Evolutionary conservation across 2,888 invertebrate species (phyloP).

Genomic region (Megamerina dolium): DNA sequence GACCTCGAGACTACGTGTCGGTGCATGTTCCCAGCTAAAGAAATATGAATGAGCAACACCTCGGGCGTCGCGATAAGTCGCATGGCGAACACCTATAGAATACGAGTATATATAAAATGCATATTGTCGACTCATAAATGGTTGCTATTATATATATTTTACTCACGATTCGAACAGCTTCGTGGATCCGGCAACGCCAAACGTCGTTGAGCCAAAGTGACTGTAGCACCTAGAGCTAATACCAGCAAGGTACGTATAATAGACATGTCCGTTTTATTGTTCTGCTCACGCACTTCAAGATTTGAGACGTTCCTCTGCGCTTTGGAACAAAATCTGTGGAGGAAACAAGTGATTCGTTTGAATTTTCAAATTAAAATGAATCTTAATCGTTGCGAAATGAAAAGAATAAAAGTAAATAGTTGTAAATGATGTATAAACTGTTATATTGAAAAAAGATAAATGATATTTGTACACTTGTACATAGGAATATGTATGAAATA

Average conservation of each 20-base stretch:
- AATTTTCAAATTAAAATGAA: conserved; percentile 17
- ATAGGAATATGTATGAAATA: too few species aligned
- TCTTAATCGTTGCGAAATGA: neutral
- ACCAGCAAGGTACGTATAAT: conserved; percentile 52
- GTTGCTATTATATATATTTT: conserved; percentile 13
- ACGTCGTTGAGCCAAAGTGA: conserved; percentile 73
- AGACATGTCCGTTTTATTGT: conserved; percentile 22
- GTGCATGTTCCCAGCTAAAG: conserved; percentile 87
- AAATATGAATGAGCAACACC: conserved; percentile 87
- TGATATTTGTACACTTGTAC: too few species aligned
- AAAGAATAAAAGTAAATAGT: conserved; percentile 1
- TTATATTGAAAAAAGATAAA: conserved; percentile 5
- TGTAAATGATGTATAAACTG: conserved; percentile 1
- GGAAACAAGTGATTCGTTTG: conserved; percentile 16
- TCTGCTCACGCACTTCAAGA: neutral
- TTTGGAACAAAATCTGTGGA: neutral
- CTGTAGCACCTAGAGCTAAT: conserved; percentile 60
- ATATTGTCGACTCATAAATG: neutral
- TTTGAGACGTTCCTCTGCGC: too few species aligned
- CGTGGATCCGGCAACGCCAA: conserved; percentile 82
- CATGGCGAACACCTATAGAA: conserved; percentile 72
- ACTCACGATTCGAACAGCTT: conserved; percentile 84
- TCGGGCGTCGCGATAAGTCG: conserved; percentile 79
- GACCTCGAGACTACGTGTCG: conserved; percentile 75
- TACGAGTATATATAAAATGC: neutral